A percentile compares a stretch with the other conserved stretches of the same genome.
Conservation (phyloP, 2,888 invertebrate species). For the Amaurobius ferox region DNA sequence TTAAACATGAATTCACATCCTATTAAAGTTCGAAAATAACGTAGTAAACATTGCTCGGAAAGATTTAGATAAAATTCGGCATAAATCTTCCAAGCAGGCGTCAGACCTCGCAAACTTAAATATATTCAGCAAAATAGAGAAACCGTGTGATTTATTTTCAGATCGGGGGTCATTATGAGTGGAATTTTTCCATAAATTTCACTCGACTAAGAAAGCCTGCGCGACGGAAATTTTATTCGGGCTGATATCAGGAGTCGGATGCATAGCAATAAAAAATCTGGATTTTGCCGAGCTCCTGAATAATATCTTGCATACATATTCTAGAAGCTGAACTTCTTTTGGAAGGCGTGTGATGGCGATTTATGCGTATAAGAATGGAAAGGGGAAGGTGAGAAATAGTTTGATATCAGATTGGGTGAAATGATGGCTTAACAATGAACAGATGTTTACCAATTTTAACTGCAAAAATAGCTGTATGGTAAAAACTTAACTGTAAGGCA, state of each 20-base stretch:
- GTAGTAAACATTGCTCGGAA: no score
- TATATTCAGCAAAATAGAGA: conserved; percentile 33
- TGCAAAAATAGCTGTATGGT: no score
- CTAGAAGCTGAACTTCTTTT: background rate
- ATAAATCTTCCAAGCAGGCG: no score
- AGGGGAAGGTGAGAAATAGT: background rate
- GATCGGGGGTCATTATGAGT: conserved; percentile 34
- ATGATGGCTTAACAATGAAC: no score
- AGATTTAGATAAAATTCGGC: no score
- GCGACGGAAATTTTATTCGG: background rate
- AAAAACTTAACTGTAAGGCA: no score
- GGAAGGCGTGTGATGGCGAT: background rate
- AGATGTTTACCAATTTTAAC: no score
- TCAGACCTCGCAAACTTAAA: background rate
- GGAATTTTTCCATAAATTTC: conserved; percentile 14
- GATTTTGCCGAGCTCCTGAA: background rate
- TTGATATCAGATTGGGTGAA: background rate
- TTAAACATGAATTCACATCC: no score
- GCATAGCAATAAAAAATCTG: background rate
- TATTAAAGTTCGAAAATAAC: no score
- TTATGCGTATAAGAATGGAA: background rate
- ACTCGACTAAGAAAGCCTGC: conserved; percentile 6
- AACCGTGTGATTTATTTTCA: conserved; percentile 46
- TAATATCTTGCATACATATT: background rate
- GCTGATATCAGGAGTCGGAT: conserved; percentile 10